These are phyloP conservation scores for Chymomyza caudatula DNA, from an alignment of 2,888 invertebrate species.

Conservation along the genomic window DNA sequence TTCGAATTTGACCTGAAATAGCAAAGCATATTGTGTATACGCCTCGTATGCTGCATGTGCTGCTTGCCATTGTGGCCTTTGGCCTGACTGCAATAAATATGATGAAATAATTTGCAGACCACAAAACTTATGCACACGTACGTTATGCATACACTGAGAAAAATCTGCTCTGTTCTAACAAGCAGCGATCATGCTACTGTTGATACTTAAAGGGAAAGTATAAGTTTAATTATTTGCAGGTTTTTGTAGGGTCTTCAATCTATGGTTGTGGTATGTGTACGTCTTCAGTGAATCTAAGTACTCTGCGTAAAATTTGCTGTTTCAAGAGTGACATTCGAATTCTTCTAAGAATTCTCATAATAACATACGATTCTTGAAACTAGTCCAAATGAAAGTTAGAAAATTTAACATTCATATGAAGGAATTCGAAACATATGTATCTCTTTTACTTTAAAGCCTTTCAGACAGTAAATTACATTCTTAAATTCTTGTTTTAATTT, in stretches of 20 bases:
- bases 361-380: background rate
- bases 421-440: background rate
- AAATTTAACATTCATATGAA: background rate
- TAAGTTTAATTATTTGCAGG: too few relatives aligned
- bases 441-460: background rate
- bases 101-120: slow-evolving; percentile 34
- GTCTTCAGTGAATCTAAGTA: too few relatives aligned
- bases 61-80: slow-evolving; percentile 1
- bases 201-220: too few relatives aligned
- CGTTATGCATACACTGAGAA: background rate
- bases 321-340: too few relatives aligned
- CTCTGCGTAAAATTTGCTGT: too few relatives aligned
- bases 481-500: too few relatives aligned
- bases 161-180: too few relatives aligned
- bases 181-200: too few relatives aligned
- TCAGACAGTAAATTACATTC: too few relatives aligned
- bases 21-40: slow-evolving; percentile 20
- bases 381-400: background rate
- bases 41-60: slow-evolving; percentile 14
- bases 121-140: background rate
- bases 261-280: too few relatives aligned
- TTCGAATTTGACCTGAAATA: background rate
- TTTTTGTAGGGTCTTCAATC: too few relatives aligned
- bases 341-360: too few relatives aligned
- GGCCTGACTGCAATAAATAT: slow-evolving; percentile 30